Base-by-base conservation (phyloP, 2,113 vertebrate species). In the Psettodes erumei region DNA sequence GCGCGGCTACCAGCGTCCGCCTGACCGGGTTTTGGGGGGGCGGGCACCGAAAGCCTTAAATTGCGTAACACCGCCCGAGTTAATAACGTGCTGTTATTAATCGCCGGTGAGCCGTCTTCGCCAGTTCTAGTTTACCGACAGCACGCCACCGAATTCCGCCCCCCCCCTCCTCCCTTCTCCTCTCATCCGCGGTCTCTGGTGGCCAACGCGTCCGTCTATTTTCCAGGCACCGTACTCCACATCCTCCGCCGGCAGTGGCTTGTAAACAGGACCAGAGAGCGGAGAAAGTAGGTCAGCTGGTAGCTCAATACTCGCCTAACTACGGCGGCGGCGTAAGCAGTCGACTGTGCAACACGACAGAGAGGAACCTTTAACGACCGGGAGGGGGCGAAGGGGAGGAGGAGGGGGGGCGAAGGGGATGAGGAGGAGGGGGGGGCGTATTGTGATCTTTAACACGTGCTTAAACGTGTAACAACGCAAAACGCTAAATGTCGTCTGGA, bases 201-300 rank as follows among this genome's bases (percentile, higher is more conserved):
- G 58, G 59, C 55, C 64, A n/a, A n/a, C n/a, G 66, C n/a, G 63
- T 85, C 53, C 40, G 60, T 84, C 38, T 77, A 21, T 88, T 90
- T 82, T 81, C 86, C 89, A 76, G 67, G 77, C 85, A 56, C 64
- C 71, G 77, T 66, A 73, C 64, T 91, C 87, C 86, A 84, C 88
- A 92, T 91, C 87, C 86, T 90, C 82, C 78, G 84, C 80, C 76
- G 86, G 77, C 86, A 75, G 88, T 16, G 82, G 85, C 86, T 86
- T 86, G 92, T 93, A 93, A 94, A 93, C 93, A 93, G 90, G 73
- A 86, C 79, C 86, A 65, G 90, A 85, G 89, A 87, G 88, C 88
- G 63, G 81, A 80, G 91, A 93, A 95, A 96, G 93, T 95, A 94
- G 95, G 95, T 95, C 95, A 95, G 79, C 81, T 91, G 82, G 88